phyloP scores from a whole-genome alignment of 2,797 vertebrate genomes.

The Amblyraja radiata region DNA sequence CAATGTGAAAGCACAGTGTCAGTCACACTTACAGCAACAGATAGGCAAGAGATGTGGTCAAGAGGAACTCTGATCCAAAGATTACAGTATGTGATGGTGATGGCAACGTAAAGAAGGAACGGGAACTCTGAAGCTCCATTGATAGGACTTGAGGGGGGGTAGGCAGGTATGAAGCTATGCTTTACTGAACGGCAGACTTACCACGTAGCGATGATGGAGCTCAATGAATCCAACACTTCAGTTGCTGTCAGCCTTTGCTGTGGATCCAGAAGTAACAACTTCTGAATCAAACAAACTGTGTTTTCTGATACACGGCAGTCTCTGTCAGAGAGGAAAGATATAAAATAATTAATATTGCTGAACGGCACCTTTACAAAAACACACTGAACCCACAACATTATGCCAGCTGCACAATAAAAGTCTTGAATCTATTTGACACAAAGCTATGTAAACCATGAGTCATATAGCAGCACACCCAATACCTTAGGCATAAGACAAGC shows the following conservation, averaged over 20 bases:
- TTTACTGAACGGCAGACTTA: constrained; percentile 47
- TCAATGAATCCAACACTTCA: constrained; percentile 88
- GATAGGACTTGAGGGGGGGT: background rate
- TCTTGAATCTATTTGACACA: background rate
- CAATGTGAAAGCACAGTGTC: too few species aligned
- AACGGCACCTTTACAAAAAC: background rate
- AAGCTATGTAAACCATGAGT: background rate
- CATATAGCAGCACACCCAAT: constrained; percentile 29
- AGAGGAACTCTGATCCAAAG: too few species aligned
- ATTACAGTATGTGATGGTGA: background rate
- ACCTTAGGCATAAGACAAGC: background rate
- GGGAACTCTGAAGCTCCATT: background rate
- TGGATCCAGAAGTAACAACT: constrained; percentile 90
- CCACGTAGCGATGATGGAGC: constrained; percentile 91
- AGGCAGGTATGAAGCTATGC: background rate
- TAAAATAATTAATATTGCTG: background rate
- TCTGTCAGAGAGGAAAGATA: constrained; percentile 52
- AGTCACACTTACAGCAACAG: background rate
- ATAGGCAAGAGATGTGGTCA: background rate
- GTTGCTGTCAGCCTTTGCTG: constrained; percentile 88
- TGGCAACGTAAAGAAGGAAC: background rate
- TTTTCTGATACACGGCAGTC: constrained; percentile 94
- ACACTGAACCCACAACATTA: background rate
- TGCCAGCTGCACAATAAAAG: background rate
- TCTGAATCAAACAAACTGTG: constrained; percentile 94